Percentiles rank a stretch among this genome's conserved stretches.
phyloP scores from a whole-genome alignment of 1,140 invertebrate species.

The Periplaneta americana region DNA sequence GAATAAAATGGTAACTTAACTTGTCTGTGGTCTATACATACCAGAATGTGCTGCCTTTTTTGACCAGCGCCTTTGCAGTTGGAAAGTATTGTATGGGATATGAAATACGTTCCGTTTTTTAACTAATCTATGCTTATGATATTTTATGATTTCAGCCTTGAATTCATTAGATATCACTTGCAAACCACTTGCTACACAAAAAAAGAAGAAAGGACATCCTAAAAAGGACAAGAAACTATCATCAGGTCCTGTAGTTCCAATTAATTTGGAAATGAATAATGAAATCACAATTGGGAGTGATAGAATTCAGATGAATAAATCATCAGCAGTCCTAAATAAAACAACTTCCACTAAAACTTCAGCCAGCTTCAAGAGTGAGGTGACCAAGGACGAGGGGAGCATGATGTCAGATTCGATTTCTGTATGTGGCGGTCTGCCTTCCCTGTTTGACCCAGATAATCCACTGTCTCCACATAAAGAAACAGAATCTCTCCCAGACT shows the following conservation, averaged over 20 bases:
- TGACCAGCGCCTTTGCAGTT: too few relatives aligned
- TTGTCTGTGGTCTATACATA: too few relatives aligned
- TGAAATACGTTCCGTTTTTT: background rate
- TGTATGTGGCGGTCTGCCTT: background rate
- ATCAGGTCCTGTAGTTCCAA: background rate
- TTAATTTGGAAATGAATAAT: background rate
- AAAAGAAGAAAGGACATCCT: background rate
- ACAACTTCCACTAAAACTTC: background rate
- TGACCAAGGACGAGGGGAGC: background rate
- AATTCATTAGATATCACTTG: background rate
- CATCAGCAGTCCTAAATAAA: background rate
- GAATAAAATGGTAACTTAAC: too few relatives aligned
- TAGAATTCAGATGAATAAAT: background rate
- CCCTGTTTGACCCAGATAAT: background rate
- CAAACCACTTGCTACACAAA: background rate
- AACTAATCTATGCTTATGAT: too few relatives aligned
- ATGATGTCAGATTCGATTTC: background rate
- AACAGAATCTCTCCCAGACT: background rate
- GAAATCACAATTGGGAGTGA: background rate
- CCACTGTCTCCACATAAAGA: background rate
- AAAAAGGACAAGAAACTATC: background rate
- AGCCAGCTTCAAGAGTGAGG: background rate
- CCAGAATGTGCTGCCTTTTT: too few relatives aligned
- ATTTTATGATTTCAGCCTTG: background rate
- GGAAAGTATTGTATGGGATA: too few relatives aligned